Evolutionary conservation across 2,113 vertebrate species (phyloP).

Genomic region (Phocoena phocoena): DNA sequence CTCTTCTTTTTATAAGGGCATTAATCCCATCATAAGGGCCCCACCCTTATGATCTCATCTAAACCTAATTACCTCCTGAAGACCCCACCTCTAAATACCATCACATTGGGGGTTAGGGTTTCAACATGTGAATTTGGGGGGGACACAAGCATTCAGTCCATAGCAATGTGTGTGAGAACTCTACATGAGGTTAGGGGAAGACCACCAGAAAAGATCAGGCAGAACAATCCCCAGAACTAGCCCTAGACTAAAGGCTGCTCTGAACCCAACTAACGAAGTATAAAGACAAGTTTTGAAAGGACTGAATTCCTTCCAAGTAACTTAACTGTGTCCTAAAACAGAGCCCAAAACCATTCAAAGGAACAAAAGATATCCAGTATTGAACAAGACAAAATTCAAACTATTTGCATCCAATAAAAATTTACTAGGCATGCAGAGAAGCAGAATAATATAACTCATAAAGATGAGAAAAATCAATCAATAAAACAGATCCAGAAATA

Average conservation of each 20-base stretch:
- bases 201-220: neutral
- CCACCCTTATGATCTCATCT: neutral
- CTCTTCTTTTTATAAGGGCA: neutral
- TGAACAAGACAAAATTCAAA: neutral
- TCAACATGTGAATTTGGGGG: neutral
- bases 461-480: neutral
- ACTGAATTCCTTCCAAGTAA: neutral
- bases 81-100: neutral
- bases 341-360: neutral
- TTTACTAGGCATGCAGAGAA: neutral
- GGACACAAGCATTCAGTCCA: neutral
- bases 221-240: neutral
- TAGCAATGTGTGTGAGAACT: neutral
- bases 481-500: neutral
- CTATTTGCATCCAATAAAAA: neutral
- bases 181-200: neutral
- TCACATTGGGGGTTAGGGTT: neutral
- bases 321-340: neutral
- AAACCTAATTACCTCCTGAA: neutral
- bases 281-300: neutral
- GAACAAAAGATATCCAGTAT: neutral
- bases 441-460: neutral
- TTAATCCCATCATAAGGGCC: neutral
- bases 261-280: neutral
- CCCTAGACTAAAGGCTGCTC: neutral